A percentile compares a stretch with the other conserved stretches of the same genome.
Conservation (phyloP, 2,888 invertebrate genomes). For the Luperina nickerlii region DNA sequence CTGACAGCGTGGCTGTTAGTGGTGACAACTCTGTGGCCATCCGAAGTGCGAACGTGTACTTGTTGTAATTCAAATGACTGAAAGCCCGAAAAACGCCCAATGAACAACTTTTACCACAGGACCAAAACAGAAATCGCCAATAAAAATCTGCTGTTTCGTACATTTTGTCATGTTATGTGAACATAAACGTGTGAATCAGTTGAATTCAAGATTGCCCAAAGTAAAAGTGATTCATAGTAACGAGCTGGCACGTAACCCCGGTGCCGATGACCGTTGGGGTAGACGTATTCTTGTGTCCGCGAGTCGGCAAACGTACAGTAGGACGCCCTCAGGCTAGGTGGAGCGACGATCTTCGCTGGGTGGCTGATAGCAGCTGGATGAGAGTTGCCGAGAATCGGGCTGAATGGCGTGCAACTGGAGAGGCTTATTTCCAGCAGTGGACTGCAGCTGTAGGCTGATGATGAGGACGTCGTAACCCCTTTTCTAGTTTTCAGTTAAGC, state of each 20-base stretch:
- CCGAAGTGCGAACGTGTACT: conserved; percentile 24
- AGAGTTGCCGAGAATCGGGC: background rate
- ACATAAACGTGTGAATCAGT: background rate
- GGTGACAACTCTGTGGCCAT: conserved; percentile 51
- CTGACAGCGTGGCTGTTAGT: conserved; percentile 71
- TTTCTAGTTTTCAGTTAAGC: background rate
- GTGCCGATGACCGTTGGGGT: no score
- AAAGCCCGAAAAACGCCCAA: background rate
- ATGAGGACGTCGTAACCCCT: background rate
- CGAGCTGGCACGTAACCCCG: no score
- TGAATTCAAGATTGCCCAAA: background rate
- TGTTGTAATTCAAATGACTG: conserved; percentile 5
- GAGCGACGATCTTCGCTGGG: no score
- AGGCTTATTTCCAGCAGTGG: background rate
- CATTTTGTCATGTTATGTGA: background rate
- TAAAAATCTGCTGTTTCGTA: background rate
- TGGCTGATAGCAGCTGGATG: background rate
- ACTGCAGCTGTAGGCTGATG: background rate
- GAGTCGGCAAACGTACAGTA: no score
- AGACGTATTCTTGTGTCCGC: no score
- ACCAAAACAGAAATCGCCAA: background rate
- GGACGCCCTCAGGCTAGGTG: no score
- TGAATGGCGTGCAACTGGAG: background rate
- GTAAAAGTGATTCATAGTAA: background rate
- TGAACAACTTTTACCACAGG: background rate